These are phyloP conservation scores for Brachionus rubens DNA, from an alignment of 1,140 invertebrate species.

Conservation along the genomic window DNA sequence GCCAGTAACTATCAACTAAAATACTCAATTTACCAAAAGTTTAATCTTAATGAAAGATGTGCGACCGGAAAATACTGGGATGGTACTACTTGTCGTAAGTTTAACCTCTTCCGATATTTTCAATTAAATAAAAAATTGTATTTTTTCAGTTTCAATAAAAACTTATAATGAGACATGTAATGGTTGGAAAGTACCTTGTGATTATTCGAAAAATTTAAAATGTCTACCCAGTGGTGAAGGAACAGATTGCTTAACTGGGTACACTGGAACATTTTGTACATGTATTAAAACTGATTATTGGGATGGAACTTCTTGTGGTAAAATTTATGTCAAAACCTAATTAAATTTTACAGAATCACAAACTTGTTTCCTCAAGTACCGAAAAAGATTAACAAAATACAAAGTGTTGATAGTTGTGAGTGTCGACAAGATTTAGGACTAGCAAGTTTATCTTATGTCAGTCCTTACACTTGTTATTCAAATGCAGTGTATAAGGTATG, in stretches of 20 bases:
- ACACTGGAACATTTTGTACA: not conserved
- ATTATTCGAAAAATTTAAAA: not conserved
- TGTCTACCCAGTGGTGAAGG: not conserved
- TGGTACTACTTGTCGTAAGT: not conserved
- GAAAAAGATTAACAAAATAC: not conserved
- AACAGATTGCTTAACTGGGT: not conserved
- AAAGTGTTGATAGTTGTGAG: not conserved
- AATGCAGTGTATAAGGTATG: not conserved
- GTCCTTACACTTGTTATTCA: not conserved
- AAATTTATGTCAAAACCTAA: not conserved
- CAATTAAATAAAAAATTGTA: not conserved
- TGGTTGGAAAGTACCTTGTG: slow-evolving; percentile 10
- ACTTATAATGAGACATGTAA: not conserved
- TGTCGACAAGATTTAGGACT: slow-evolving; percentile 8
- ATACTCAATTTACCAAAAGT: not conserved
- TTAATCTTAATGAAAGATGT: not conserved
- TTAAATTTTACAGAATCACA: not conserved
- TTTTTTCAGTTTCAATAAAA: not conserved
- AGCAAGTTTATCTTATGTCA: not conserved
- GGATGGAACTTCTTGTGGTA: not conserved
- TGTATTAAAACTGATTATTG: not conserved
- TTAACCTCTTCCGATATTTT: not conserved
- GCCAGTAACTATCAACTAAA: not conserved
- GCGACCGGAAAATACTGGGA: not conserved
- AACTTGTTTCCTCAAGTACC: not conserved